Evolutionary conservation across 1,140 invertebrate genomes (phyloP).

Genomic region (Lanistes nyassanus): DNA sequence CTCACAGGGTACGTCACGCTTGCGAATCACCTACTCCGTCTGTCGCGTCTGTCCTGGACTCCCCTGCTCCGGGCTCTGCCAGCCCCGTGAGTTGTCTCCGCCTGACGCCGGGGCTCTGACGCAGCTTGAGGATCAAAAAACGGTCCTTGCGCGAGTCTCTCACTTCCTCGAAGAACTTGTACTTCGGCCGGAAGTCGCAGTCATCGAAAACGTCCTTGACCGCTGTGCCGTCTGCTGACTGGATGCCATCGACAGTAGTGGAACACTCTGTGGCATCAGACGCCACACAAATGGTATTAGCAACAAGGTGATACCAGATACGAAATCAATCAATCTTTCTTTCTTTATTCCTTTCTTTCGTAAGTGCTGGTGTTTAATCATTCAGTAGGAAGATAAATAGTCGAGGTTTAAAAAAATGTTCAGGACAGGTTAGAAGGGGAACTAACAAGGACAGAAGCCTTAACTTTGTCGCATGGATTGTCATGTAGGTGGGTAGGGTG

Average conservation of each 20-base stretch:
- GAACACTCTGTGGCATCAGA: conserved; percentile 27
- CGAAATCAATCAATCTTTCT: no score
- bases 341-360: no score
- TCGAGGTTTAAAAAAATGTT: no score
- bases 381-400: no score
- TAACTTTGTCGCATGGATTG: no score
- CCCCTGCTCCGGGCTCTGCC: conserved; percentile 22
- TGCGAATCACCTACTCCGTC: conserved; percentile 30
- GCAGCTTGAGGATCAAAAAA: conserved; percentile 47
- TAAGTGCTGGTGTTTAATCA: not conserved
- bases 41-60: conserved; percentile 18
- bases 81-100: conserved; percentile 20
- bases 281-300: conserved; percentile 3
- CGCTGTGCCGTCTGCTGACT: conserved; percentile 32
- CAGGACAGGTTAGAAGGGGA: no score
- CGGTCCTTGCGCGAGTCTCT: conserved; percentile 45
- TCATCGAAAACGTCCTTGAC: conserved; percentile 25
- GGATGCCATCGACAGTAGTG: conserved; percentile 35
- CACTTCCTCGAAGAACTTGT: conserved; percentile 55
- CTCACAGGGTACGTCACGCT: conserved; percentile 8
- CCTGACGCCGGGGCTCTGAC: conserved; percentile 45
- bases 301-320: not conserved
- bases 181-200: conserved; percentile 48
- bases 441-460: no score
- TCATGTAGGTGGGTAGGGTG: no score